Evolutionary conservation across 1,140 invertebrate species (phyloP), one percentile per base, ranked within the genome.

Genomic region (Yoshiicerus persimilis): DNA sequence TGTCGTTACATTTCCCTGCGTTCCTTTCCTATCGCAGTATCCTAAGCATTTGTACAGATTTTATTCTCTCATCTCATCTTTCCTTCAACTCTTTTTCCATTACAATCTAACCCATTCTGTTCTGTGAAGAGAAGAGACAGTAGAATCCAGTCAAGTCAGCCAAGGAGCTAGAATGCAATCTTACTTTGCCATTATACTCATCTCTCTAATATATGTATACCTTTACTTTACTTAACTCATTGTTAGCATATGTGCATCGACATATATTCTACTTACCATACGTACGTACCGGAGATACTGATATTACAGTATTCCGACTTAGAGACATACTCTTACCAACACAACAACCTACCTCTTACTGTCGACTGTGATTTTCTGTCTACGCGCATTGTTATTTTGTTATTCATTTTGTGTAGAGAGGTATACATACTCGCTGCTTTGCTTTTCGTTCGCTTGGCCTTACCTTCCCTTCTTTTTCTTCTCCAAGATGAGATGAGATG

Each of bases 321-420:
- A 4, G 62, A 66, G n/a, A 23, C 41, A 20, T 66, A 3, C 62
- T n/a, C 25, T 23, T 66, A 23, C 62, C 25, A 66, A n/a, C 8
- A 66, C 62, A 23, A 66, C 5, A 23, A 23, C 62, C 75, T 80
- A 36, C 75, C 75, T 38, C 75, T 80, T 80, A 80, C 32, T 80
- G 27, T 80, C 75, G 34, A 34, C 75, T 80, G 75, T 80, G 75
- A 80, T 80, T 84, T 84, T 84, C 83, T 84, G 83, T 84, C 83
- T 84, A 38, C 83, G 83, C 83, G 38, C 83, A 84, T 84, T 84
- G 83, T 84, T 56, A 84, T 56, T 84, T 56, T 84, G 83, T 84
- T 84, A 84, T 84, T 84, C 47, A 84, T 84, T 84, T 84, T 56
- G 30, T 41, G 83, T 56, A 11, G 30, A 47, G 34, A 32, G 27